phyloP scores from a whole-genome alignment of 2,797 vertebrate species.

The Perodicticus potto region DNA sequence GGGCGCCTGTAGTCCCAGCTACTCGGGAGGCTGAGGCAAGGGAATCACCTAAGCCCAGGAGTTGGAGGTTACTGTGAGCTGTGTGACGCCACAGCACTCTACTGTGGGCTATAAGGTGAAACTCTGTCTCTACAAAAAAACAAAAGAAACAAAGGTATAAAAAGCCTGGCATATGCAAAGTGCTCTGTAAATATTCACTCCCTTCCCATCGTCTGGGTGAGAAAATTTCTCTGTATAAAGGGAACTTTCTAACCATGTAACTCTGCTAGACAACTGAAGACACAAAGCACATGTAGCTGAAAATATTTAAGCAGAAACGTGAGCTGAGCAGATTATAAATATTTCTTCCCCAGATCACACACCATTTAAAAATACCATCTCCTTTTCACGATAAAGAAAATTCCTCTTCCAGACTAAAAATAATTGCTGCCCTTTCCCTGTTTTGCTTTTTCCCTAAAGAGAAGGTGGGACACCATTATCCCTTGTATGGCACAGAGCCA shows the following conservation, averaged over 20 bases:
- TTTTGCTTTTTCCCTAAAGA: background rate
- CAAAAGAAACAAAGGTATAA: background rate
- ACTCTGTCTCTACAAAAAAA: too few relatives aligned
- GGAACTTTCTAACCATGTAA: background rate
- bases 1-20: too few relatives aligned
- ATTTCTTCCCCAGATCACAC: slow-evolving; percentile 39
- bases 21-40: too few relatives aligned
- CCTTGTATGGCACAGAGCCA: background rate
- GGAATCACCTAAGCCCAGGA: too few relatives aligned
- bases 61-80: too few relatives aligned
- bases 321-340: slow-evolving; percentile 25
- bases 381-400: slow-evolving; percentile 55
- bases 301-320: slow-evolving; percentile 40
- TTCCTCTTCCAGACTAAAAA: background rate
- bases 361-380: slow-evolving; percentile 53
- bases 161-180: background rate
- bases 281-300: background rate
- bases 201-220: background rate
- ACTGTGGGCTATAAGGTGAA: too few relatives aligned
- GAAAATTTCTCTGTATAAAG: background rate
- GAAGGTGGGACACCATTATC: background rate
- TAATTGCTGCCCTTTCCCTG: slow-evolving; percentile 18
- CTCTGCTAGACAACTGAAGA: background rate
- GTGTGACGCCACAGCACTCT: too few relatives aligned
- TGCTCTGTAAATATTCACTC: background rate